Base-by-base conservation (phyloP, 2,888 invertebrate species). In the Tipula vernalis region DNA sequence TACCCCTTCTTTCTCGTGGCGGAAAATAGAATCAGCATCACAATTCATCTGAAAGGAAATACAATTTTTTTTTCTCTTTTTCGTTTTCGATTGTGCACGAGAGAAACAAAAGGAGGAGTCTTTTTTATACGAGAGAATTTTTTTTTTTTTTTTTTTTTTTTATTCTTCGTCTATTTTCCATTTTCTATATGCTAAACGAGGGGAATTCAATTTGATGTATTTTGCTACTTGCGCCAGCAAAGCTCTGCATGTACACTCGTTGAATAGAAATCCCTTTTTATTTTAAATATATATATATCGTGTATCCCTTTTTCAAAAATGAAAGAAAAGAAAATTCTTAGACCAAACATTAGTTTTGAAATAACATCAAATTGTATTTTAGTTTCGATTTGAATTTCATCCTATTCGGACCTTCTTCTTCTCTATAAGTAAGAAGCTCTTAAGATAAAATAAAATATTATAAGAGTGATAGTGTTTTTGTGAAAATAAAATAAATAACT, bases 281-380 rank as follows among this genome's bases (percentile, higher is more conserved):
- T 71, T 71, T 71, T 28, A 71, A 51, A 51, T 5, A 51, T 51
- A 12, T 28, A 28, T 44, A 44, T 15, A 71, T 71, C 71, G 51
- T 71, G 28, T 71, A 71, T 71, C 71, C 71, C 71, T 71, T 71
- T 71, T 71, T 71, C 71, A 10, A 71, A 71, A 71, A 28, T 71
- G 28, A 71, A 71, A 71, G 71, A 84, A 84, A 84, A 36, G 39
- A 84, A 90, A 91, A 91, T 91, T 91, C 91, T 91, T 91, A 92
- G 91, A 91, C 91, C 91, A 91, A 92, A 91, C 91, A 91, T 90
- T 90, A 90, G 91, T 91, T 90, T 91, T 90, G 90, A 89, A 90
- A 91, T 90, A 90, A 91, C 91, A 90, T 89, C 89, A 51, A 51
- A 44, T 86, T 44, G n/a, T 86, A 44, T 42, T 47, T 44, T 86